Percentiles rank a stretch among this genome's conserved stretches.
phyloP scores from a whole-genome alignment of 2,888 invertebrate species.

The Operophtera brumata region DNA sequence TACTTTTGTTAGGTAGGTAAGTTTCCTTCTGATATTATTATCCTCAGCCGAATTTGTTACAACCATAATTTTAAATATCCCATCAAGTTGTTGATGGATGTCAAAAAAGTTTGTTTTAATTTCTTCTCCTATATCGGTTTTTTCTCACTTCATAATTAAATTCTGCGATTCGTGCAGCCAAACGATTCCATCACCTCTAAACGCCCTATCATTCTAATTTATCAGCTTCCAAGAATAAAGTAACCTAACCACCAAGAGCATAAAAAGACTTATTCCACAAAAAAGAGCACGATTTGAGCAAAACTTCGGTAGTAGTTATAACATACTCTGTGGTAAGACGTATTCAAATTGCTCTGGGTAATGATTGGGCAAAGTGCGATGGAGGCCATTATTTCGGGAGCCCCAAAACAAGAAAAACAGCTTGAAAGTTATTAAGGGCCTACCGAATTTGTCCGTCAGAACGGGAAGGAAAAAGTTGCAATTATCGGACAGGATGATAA shows the following conservation, averaged over 20 bases:
- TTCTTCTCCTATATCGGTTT: not conserved
- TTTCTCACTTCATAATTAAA: slow-evolving; percentile 22
- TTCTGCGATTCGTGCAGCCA: not conserved
- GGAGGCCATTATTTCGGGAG: slow-evolving; percentile 61
- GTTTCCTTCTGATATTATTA: no score
- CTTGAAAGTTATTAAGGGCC: slow-evolving; percentile 48
- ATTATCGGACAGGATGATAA: slow-evolving; percentile 33
- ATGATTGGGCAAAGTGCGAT: slow-evolving; percentile 59
- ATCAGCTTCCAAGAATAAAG: slow-evolving; percentile 19
- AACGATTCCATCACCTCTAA: slow-evolving; percentile 15
- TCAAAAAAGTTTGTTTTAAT: slow-evolving; percentile 5
- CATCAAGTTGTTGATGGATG: slow-evolving; percentile 2
- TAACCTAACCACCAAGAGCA: slow-evolving; percentile 20
- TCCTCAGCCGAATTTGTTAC: no score
- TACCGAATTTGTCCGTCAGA: slow-evolving; percentile 48
- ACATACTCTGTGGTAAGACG: slow-evolving; percentile 32
- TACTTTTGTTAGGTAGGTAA: no score
- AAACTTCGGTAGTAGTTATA: not conserved
- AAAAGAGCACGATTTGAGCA: slow-evolving; percentile 8
- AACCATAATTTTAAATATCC: not conserved
- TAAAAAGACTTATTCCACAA: slow-evolving; percentile 41
- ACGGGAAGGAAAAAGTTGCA: slow-evolving; percentile 36
- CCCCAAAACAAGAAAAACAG: slow-evolving; percentile 50
- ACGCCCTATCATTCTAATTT: slow-evolving; percentile 18
- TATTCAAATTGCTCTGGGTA: slow-evolving; percentile 56